Evolutionary conservation across 2,888 invertebrate species (phyloP).

Genomic region (Celastrina argiolus): DNA sequence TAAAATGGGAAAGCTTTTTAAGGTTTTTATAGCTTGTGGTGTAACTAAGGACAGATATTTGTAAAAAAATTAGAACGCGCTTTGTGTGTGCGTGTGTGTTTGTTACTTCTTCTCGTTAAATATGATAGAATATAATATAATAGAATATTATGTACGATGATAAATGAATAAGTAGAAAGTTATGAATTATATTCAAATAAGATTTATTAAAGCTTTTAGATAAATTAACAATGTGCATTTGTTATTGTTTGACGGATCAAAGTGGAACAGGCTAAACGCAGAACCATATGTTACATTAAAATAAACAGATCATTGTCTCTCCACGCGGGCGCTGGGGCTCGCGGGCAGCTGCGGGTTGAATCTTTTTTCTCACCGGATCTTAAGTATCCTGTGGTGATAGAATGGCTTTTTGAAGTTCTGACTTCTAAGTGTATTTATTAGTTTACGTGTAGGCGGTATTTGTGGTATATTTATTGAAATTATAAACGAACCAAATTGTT

Average conservation of each 20-base stretch:
- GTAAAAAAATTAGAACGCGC: too few species aligned
- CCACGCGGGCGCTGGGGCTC: conserved; percentile 36
- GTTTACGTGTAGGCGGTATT: conserved; percentile 21
- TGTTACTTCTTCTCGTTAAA: too few species aligned
- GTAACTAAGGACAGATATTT: too few species aligned
- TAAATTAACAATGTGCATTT: conserved; percentile 3
- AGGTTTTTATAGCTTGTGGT: too few species aligned
- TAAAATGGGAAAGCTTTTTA: too few species aligned
- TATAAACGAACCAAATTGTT: neutral
- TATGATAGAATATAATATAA: too few species aligned
- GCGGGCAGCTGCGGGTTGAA: conserved; percentile 44
- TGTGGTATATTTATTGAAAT: conserved; percentile 18
- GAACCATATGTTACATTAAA: conserved; percentile 41
- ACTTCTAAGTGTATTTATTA: conserved; percentile 32
- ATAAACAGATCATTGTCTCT: conserved; percentile 54
- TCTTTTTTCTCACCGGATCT: conserved; percentile 32
- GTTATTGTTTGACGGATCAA: conserved; percentile 23
- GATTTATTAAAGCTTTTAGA: neutral
- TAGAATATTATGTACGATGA: too few species aligned
- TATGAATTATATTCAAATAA: too few species aligned
- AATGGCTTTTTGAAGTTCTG: conserved; percentile 35
- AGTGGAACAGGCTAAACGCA: conserved; percentile 32
- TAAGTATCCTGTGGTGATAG: conserved; percentile 34
- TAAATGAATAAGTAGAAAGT: too few species aligned
- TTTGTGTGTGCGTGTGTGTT: too few species aligned